Percentiles rank a stretch among this genome's conserved stretches.
Evolutionary conservation across 2,797 vertebrate species (phyloP).

Genomic region (Galago senegalensis): DNA sequence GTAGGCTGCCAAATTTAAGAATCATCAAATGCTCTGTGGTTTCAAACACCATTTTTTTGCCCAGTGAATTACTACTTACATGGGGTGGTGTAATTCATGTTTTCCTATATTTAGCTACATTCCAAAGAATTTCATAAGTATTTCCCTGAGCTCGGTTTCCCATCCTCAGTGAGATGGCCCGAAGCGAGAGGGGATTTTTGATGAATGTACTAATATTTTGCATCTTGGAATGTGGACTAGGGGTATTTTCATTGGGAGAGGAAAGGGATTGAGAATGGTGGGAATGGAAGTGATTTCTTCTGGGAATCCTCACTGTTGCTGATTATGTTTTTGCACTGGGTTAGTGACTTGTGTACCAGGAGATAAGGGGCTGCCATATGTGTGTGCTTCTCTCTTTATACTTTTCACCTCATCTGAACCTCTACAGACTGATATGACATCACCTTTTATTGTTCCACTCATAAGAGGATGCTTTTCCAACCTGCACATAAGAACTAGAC

Average conservation of each 20-base stretch:
- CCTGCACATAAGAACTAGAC: background rate
- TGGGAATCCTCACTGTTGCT: background rate
- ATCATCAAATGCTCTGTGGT: constrained; percentile 67
- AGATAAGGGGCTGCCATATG: background rate
- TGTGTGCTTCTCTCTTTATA: background rate
- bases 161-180: constrained; percentile 61
- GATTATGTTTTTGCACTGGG: background rate
- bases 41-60: constrained; percentile 52
- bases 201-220: constrained; percentile 70
- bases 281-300: constrained; percentile 28
- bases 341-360: background rate
- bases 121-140: constrained; percentile 78
- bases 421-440: background rate
- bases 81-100: constrained; percentile 57
- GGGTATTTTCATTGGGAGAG: constrained; percentile 62
- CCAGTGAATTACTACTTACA: constrained; percentile 70
- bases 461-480: background rate
- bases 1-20: constrained; percentile 65
- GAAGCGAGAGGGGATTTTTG: constrained; percentile 73
- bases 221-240: constrained; percentile 64
- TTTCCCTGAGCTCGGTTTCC: constrained; percentile 74
- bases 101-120: constrained; percentile 80
- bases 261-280: background rate
- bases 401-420: background rate
- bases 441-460: background rate